A percentile compares a stretch with the other conserved stretches of the same genome.
Evolutionary conservation across 1,140 invertebrate genomes (phyloP).

Genomic region (Heliconius eleuchia): DNA sequence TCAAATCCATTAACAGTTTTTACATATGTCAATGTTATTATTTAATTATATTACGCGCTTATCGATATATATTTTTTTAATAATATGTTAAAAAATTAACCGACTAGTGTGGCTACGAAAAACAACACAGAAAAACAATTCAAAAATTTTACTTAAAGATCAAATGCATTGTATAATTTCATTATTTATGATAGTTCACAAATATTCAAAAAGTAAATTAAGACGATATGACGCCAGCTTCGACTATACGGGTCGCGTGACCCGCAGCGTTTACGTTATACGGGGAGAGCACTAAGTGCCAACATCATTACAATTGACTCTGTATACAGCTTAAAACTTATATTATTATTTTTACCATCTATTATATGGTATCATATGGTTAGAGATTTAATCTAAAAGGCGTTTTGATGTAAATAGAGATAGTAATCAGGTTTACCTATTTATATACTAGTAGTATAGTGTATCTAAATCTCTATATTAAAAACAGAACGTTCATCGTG

Average conservation of each 20-base stretch:
- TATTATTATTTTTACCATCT: conserved; percentile 18
- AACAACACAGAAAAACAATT: no score
- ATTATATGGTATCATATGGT: not conserved
- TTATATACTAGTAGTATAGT: no score
- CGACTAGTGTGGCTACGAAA: no score
- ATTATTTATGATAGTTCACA: conserved; percentile 35
- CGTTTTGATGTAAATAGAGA: not conserved
- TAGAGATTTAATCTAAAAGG: conserved; percentile 9
- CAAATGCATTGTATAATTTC: conserved; percentile 30
- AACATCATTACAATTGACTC: conserved; percentile 37
- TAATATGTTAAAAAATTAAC: no score
- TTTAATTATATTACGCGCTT: no score
- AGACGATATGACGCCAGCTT: conserved; percentile 51
- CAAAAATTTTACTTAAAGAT: no score
- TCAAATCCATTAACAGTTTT: no score
- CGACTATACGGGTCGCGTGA: conserved; percentile 73
- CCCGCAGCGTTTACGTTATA: conserved; percentile 61
- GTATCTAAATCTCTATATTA: no score
- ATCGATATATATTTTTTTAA: no score
- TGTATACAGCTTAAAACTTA: conserved; percentile 20
- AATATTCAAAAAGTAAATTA: conserved; percentile 54
- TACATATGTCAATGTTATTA: no score
- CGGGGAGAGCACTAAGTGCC: conserved; percentile 43
- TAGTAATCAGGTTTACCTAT: not conserved
- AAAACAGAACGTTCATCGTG: no score